These are phyloP conservation scores for Stratiomys singularior DNA, from an alignment of 2,888 invertebrate species.

Conservation along the genomic window DNA sequence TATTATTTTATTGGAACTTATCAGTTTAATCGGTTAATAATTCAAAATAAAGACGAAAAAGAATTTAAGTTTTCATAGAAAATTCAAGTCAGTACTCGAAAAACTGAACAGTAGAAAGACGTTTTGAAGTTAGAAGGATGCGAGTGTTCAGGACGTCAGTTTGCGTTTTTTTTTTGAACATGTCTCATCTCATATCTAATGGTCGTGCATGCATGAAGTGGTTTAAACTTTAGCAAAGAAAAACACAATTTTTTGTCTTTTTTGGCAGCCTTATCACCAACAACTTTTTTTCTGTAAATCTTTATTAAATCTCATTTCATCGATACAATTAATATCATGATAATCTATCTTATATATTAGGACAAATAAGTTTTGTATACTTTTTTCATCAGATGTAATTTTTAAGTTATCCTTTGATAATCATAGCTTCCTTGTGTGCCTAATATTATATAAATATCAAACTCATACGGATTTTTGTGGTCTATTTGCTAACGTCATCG, in stretches of 20 bases:
- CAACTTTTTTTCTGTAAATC: slow-evolving; percentile 54
- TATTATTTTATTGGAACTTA: too few species aligned
- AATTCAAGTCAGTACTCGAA: too few species aligned
- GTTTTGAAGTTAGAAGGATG: too few species aligned
- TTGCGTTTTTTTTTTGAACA: too few species aligned
- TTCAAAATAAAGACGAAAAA: too few species aligned
- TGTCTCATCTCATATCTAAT: too few species aligned
- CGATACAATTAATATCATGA: slow-evolving; percentile 13
- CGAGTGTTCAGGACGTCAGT: too few species aligned
- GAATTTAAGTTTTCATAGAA: too few species aligned
- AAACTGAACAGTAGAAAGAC: too few species aligned
- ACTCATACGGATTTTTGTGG: background rate
- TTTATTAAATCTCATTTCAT: slow-evolving; percentile 43
- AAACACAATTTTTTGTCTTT: slow-evolving; percentile 43
- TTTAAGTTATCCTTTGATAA: slow-evolving; percentile 43
- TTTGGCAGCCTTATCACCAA: slow-evolving; percentile 61
- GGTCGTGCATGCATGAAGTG: too few species aligned
- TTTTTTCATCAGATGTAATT: slow-evolving; percentile 48
- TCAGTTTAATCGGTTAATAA: too few species aligned
- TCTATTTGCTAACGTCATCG: slow-evolving; percentile 11
- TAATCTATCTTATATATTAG: slow-evolving; percentile 36
- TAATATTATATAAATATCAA: background rate
- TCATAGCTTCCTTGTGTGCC: background rate
- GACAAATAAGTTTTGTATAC: slow-evolving; percentile 43
- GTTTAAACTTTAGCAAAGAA: background rate